phyloP scores from a whole-genome alignment of 2,797 vertebrate species.

The Darevskia mixta region DNA sequence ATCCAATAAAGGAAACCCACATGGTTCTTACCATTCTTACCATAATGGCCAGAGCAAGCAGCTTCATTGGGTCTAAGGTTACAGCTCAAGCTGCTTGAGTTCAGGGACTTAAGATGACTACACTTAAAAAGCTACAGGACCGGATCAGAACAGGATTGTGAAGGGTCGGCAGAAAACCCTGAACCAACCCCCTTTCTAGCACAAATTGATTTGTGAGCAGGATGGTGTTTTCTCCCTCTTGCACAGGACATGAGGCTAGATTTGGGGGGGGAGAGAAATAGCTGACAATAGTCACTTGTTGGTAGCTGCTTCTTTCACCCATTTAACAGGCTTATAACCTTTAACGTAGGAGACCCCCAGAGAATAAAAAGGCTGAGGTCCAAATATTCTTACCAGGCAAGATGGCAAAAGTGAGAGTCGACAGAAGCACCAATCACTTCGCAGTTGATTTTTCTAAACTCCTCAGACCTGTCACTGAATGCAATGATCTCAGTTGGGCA shows the following conservation, averaged over 20 bases:
- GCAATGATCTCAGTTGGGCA: conserved; percentile 98
- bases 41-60: neutral
- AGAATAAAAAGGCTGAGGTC: neutral
- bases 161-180: neutral
- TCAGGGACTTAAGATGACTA: neutral
- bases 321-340: neutral
- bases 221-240: neutral
- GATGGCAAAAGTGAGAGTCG: conserved; percentile 96
- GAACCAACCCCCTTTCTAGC: neutral
- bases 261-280: neutral
- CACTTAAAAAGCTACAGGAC: neutral
- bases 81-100: neutral
- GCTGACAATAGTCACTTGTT: neutral
- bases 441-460: conserved; percentile 94
- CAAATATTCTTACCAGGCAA: conserved; percentile 88
- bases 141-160: neutral
- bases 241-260: neutral
- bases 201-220: neutral
- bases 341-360: neutral
- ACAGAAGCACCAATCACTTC: conserved; percentile 96
- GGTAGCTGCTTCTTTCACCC: neutral
- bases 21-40: neutral
- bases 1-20: neutral
- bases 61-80: neutral
- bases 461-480: conserved; percentile 92